Percentiles rank a stretch among this genome's conserved stretches.
Conservation (phyloP, 2,888 invertebrate genomes). For the Drosophila atripex region DNA sequence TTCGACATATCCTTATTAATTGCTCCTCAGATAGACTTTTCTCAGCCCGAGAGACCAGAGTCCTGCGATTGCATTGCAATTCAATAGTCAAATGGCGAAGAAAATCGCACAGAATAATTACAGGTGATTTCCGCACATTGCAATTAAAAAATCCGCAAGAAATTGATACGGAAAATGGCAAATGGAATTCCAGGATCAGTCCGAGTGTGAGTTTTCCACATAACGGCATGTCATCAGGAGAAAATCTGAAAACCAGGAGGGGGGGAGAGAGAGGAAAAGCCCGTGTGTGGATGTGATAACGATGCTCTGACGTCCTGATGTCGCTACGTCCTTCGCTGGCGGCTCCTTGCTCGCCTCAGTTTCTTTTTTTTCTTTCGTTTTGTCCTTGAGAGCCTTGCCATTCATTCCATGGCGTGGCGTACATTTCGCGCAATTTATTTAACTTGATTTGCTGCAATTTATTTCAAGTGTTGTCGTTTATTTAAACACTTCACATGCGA, state of each 20-base stretch:
- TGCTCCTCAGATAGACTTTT: not conserved
- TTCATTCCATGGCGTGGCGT: slow-evolving; percentile 51
- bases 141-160: not conserved
- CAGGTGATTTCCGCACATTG: not conserved
- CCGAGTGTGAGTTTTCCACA: not conserved
- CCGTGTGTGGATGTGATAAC: slow-evolving; percentile 28
- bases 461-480: slow-evolving; percentile 78
- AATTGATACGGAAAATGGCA: slow-evolving; percentile 8
- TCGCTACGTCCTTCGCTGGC: not conserved
- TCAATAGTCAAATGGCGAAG: not conserved
- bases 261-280: slow-evolving; percentile 1
- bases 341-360: slow-evolving; percentile 2
- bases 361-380: too few species aligned
- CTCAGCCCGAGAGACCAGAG: too few species aligned
- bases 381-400: slow-evolving; percentile 23
- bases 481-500: slow-evolving; percentile 67
- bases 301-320: not conserved
- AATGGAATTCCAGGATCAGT: not conserved
- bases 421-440: slow-evolving; percentile 74
- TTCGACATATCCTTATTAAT: not conserved
- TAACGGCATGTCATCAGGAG: not conserved
- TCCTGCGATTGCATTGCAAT: not conserved
- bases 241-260: slow-evolving; percentile 32
- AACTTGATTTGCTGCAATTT: slow-evolving; percentile 81
- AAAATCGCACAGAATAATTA: slow-evolving; percentile 1